Conservation (phyloP, 30 jellyfish, hydroid and myxozoan species). For the Rhopilema esculentum region DNA sequence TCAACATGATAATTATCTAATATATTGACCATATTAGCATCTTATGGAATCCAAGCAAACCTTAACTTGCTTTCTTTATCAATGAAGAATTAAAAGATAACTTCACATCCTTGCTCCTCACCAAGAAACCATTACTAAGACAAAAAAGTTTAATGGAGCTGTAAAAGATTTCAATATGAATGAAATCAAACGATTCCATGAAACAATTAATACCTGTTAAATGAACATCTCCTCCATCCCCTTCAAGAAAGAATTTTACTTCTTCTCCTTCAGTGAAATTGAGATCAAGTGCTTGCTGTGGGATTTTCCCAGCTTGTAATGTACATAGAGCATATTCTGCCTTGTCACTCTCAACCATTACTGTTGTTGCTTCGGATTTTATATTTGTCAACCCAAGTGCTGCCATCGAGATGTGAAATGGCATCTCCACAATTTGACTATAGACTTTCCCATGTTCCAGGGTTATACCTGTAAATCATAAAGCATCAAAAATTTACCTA, state of each 20-base stretch:
- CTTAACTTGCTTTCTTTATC: no score
- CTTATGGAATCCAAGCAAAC: no score
- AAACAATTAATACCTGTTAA: constrained; percentile 73
- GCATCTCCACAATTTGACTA: constrained; percentile 89
- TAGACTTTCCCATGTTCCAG: constrained; percentile 88
- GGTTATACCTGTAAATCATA: constrained; percentile 75
- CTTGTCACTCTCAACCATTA: constrained; percentile 81
- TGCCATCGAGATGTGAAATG: constrained; percentile 97
- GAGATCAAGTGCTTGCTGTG: constrained; percentile 86
- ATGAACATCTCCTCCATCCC: constrained; percentile 92
- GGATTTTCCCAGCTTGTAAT: constrained; percentile 80
- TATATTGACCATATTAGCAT: no score
- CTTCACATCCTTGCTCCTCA: no score
- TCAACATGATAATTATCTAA: no score
- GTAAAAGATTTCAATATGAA: no score
- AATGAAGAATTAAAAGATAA: no score
- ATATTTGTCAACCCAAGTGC: constrained; percentile 84
- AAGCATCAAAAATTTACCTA: no score
- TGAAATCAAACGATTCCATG: not conserved
- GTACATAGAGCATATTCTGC: constrained; percentile 90
- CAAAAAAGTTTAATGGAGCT: not conserved
- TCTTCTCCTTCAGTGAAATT: constrained; percentile 97
- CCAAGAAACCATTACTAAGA: no score
- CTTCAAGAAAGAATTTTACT: constrained; percentile 86
- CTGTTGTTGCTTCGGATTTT: constrained; percentile 81